phyloP scores from a whole-genome alignment of 2,888 invertebrate species.

The Megastigmus dorsalis region DNA sequence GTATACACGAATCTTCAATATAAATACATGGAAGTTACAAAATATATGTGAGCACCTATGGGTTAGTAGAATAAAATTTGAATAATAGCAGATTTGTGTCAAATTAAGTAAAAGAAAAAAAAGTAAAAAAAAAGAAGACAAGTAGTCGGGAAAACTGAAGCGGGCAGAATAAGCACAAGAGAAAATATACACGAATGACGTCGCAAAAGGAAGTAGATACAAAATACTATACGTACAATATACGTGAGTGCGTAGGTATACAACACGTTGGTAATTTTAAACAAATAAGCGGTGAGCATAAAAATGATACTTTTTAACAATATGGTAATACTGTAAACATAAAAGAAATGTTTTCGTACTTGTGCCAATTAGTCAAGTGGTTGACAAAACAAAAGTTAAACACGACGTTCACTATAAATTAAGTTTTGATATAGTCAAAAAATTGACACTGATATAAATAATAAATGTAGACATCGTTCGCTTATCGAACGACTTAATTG shows the following conservation, averaged over 20 bases:
- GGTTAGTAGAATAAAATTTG: no score
- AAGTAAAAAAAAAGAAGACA: no score
- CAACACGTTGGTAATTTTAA: background rate
- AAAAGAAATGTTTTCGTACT: background rate
- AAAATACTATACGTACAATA: constrained; percentile 32
- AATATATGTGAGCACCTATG: no score
- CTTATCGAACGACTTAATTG: background rate
- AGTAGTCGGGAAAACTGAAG: no score
- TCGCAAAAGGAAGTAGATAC: constrained; percentile 43
- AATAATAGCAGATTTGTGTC: no score
- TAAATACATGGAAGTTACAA: constrained; percentile 21
- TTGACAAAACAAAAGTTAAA: background rate
- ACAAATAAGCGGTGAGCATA: constrained; percentile 10
- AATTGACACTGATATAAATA: background rate
- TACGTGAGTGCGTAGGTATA: background rate
- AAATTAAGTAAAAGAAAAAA: no score
- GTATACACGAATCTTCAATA: constrained; percentile 11
- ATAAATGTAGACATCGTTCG: background rate
- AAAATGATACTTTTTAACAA: constrained; percentile 15
- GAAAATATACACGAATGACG: constrained; percentile 48
- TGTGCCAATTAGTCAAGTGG: constrained; percentile 6
- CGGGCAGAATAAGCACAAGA: constrained; percentile 24
- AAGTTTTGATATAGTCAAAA: background rate
- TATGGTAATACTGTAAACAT: constrained; percentile 2
- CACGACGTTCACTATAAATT: background rate